Conservation (phyloP, 2,113 vertebrate genomes). For the Ceyx margarethae region DNA sequence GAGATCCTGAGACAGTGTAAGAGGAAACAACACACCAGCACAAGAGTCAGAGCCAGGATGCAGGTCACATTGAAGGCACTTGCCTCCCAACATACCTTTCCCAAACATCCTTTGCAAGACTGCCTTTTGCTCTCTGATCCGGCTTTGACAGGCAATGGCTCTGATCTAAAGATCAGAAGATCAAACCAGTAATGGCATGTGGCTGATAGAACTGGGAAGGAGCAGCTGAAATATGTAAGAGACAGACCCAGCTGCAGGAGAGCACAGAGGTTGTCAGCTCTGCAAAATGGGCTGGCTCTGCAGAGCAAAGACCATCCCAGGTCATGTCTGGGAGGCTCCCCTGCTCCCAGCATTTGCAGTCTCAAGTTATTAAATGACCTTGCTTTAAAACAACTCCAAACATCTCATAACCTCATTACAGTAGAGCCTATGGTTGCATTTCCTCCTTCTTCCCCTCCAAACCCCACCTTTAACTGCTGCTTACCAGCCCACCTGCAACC, state of each 20-base stretch:
- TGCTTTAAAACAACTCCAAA: background rate
- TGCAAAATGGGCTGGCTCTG: fast-evolving
- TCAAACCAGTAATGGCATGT: background rate
- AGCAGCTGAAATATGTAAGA: background rate
- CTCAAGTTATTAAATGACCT: background rate
- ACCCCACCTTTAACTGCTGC: fast-evolving
- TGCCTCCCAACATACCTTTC: background rate
- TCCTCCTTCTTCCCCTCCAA: background rate
- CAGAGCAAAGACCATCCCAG: background rate
- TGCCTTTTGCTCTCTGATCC: background rate
- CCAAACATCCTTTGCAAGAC: background rate
- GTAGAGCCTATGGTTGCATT: background rate
- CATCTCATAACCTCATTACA: background rate
- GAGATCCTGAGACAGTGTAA: background rate
- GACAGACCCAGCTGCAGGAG: background rate
- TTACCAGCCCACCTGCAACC: background rate
- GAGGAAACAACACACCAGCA: background rate
- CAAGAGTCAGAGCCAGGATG: background rate
- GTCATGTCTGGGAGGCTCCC: background rate
- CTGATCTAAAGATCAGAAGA: background rate
- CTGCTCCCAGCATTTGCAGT: background rate
- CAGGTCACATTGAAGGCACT: background rate
- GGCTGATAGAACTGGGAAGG: background rate
- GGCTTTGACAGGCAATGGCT: background rate
- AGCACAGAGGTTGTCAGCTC: too few relatives aligned